Evolutionary conservation across 2,797 vertebrate species (phyloP), one percentile per base, ranked within the genome.

Genomic region (Coregonus sp.): DNA sequence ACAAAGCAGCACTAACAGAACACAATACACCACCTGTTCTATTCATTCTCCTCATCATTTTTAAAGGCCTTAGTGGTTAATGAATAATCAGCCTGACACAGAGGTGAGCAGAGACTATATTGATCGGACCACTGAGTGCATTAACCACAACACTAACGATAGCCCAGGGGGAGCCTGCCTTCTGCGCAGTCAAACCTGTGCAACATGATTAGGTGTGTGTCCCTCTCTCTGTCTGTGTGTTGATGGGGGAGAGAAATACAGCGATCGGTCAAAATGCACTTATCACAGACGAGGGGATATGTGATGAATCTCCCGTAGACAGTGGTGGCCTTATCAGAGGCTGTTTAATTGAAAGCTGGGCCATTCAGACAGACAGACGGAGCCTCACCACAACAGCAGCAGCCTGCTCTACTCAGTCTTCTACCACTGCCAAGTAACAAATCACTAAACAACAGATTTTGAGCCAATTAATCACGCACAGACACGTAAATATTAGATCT

Each of bases 361-460:
- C 90, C 89, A 89, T 91, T 92, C 89, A 87, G 25, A 61, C 20
- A 7, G 59, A 63, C 59, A 63, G 89, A 91, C 88, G 4, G 50
- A 14, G 20, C 20, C 29, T 29, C 71, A 4, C 3, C 51, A 72
- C 52, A 18, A 33, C 59, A 63, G 2, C 59, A 40, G 7, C 68
- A 20, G 16, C 40, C 37, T 70, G 37, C 18, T 70, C n/a, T 70
- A 37, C 33, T 50, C n/a, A 0, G 5, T 16, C 25, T 72, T 72
- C 74, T 37, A 69, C 70, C 47, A 37, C 87, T 35, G 66, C 51
- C 51, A 20, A 86, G 90, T 91, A 93, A 94, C 90, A 92, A 94
- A 94, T 94, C 90, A 86, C 86, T 91, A 90, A 65, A 84, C 86
- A 91, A 90, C 94, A 94, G 93, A 94, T 91, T 91, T 91, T 83